Percentiles rank a stretch among this genome's conserved stretches.
phyloP scores from a whole-genome alignment of 2,113 vertebrate species.

The Coryphaenoides rupestris region DNA sequence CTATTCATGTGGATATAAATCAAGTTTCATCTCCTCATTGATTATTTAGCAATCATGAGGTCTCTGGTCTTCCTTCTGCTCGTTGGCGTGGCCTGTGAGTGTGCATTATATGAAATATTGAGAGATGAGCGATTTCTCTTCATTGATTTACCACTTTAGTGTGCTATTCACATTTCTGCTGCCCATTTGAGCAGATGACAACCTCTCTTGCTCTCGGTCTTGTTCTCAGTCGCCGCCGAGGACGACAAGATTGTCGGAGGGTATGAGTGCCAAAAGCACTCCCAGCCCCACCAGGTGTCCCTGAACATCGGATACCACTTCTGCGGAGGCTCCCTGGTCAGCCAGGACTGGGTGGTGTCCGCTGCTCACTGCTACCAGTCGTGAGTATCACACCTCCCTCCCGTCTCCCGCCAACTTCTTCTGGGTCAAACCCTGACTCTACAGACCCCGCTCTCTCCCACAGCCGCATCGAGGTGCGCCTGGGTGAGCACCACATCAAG shows the following conservation, averaged over 20 bases:
- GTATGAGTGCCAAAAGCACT: slow-evolving; percentile 52
- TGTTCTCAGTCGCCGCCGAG: slow-evolving; percentile 38
- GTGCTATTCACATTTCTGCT: no score
- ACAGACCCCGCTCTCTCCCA: not conserved
- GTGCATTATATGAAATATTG: not conserved
- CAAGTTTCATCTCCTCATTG: not conserved
- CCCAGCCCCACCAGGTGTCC: slow-evolving; percentile 62
- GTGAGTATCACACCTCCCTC: slow-evolving; percentile 25
- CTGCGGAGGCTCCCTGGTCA: slow-evolving; percentile 65
- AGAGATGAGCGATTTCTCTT: not conserved
- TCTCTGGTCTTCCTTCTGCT: slow-evolving; percentile 47
- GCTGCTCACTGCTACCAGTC: slow-evolving; percentile 66
- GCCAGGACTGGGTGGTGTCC: slow-evolving; percentile 58
- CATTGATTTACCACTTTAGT: not conserved
- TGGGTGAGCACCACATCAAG: slow-evolving; percentile 71
- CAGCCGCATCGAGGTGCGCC: slow-evolving; percentile 56
- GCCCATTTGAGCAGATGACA: not conserved
- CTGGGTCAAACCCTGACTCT: no score
- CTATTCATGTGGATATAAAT: not conserved
- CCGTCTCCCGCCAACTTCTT: no score
- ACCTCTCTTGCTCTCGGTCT: not conserved
- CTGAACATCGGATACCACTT: slow-evolving; percentile 65
- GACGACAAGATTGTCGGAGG: slow-evolving; percentile 70
- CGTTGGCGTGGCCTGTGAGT: slow-evolving; percentile 42
- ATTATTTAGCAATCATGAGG: slow-evolving; percentile 35